These are phyloP conservation scores for Poecilia wingei DNA, from an alignment of 2,797 vertebrate genomes.

Conservation along the genomic window DNA sequence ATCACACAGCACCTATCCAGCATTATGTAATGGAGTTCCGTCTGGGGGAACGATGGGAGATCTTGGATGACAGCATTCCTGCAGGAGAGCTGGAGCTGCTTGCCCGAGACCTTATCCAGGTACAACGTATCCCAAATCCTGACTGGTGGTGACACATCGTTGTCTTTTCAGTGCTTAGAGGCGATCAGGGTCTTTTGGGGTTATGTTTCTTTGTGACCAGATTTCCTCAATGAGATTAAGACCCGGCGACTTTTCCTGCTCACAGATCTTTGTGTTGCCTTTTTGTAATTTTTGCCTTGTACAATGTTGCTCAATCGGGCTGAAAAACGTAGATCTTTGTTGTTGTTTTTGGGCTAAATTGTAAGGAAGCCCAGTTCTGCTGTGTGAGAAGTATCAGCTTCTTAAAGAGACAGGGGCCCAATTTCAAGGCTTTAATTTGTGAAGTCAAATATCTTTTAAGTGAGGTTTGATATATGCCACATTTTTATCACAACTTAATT, in stretches of 20 bases:
- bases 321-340: background rate
- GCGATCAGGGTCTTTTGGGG: background rate
- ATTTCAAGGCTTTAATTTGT: too few relatives aligned
- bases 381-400: background rate
- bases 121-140: conserved; percentile 50
- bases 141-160: background rate
- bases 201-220: background rate
- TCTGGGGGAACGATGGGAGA: conserved; percentile 90
- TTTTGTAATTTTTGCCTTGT: background rate
- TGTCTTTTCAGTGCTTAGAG: background rate
- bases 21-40: conserved; percentile 92
- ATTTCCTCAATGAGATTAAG: background rate
- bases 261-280: background rate
- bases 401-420: too few relatives aligned
- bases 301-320: background rate
- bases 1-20: conserved; percentile 85
- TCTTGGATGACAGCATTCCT: conserved; percentile 88
- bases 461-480: too few relatives aligned
- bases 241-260: background rate
- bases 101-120: conserved; percentile 93
- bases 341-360: background rate
- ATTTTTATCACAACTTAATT: too few relatives aligned
- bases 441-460: too few relatives aligned
- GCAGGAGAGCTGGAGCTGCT: conserved; percentile 86
- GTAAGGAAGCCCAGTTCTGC: background rate